phyloP scores from a whole-genome alignment of 2,797 vertebrate species.

The Lagodon rhomboides region DNA sequence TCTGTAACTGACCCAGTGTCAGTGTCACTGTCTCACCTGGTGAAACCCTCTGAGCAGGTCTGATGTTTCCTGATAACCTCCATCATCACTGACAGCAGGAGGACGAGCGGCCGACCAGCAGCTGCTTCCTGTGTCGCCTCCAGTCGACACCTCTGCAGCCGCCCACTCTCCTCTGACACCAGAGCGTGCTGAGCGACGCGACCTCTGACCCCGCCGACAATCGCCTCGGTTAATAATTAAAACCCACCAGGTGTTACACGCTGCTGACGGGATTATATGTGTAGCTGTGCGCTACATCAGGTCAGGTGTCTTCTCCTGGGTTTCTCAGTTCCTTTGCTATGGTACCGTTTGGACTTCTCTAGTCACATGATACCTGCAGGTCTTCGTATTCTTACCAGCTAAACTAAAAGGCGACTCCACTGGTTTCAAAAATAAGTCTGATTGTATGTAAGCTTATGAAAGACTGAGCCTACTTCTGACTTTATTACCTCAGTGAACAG shows the following conservation, averaged over 20 bases:
- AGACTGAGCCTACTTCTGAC: too few relatives aligned
- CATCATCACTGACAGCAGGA: slow-evolving; percentile 36
- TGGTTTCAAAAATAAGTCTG: too few relatives aligned
- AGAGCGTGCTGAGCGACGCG: slow-evolving; percentile 10
- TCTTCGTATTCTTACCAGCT: too few relatives aligned
- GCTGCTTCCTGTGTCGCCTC: slow-evolving; percentile 71
- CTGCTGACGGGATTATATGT: neutral
- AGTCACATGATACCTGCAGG: too few relatives aligned
- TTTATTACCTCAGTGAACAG: too few relatives aligned
- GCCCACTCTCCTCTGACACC: slow-evolving; percentile 31
- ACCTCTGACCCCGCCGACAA: slow-evolving; percentile 55
- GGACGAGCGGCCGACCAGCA: slow-evolving; percentile 44
- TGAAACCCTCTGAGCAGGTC: neutral
- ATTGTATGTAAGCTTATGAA: too few relatives aligned
- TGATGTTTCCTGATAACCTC: slow-evolving; percentile 19
- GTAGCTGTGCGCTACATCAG: too few relatives aligned
- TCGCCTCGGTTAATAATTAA: slow-evolving; percentile 67
- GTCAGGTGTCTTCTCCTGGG: neutral
- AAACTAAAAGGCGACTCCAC: too few relatives aligned
- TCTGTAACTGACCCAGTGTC: neutral
- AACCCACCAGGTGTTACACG: slow-evolving; percentile 55
- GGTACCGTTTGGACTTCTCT: neutral
- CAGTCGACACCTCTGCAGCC: slow-evolving; percentile 37
- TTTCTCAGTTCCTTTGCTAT: too few relatives aligned
- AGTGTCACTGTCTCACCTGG: neutral